phyloP scores from a whole-genome alignment of 2,888 invertebrate genomes.

The Zelleria hepariella region DNA sequence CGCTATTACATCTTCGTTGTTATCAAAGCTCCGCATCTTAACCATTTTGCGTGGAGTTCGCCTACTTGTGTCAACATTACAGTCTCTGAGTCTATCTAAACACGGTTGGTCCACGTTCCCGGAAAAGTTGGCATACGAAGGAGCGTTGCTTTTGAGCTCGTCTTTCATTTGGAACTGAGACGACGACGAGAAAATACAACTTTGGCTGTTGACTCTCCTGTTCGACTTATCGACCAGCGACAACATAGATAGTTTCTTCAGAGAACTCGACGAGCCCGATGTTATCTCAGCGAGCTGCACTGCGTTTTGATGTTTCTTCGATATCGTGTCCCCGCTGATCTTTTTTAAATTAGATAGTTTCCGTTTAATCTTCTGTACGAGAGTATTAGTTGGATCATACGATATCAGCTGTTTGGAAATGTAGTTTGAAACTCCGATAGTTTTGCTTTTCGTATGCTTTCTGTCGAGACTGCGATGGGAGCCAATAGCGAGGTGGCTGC shows the following conservation, averaged over 20 bases:
- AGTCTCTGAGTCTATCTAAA: constrained; percentile 57
- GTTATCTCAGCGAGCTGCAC: constrained; percentile 65
- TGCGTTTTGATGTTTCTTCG: constrained; percentile 62
- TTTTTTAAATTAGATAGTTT: constrained; percentile 66
- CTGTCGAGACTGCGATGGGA: constrained; percentile 65
- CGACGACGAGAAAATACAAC: constrained; percentile 51
- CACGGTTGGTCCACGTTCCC: constrained; percentile 63
- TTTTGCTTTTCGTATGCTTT: constrained; percentile 60
- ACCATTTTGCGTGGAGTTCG: constrained; percentile 38
- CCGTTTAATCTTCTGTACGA: constrained; percentile 65
- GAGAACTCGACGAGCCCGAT: constrained; percentile 55
- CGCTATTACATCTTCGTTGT: constrained; percentile 44
- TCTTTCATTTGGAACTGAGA: constrained; percentile 52
- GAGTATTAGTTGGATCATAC: constrained; percentile 60
- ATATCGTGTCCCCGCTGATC: constrained; percentile 59
- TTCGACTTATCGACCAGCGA: constrained; percentile 60
- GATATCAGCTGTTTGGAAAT: constrained; percentile 66
- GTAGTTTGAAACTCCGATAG: constrained; percentile 60
- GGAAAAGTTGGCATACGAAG: constrained; percentile 63
- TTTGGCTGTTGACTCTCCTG: constrained; percentile 57
- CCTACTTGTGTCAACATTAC: constrained; percentile 37
- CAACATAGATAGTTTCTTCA: constrained; percentile 61
- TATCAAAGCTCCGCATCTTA: constrained; percentile 60
- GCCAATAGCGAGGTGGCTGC: constrained; percentile 42
- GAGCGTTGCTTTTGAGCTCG: constrained; percentile 46